These are phyloP conservation scores for Metopolophium dirhodum DNA, from an alignment of 1,140 invertebrate genomes.

Conservation along the genomic window DNA sequence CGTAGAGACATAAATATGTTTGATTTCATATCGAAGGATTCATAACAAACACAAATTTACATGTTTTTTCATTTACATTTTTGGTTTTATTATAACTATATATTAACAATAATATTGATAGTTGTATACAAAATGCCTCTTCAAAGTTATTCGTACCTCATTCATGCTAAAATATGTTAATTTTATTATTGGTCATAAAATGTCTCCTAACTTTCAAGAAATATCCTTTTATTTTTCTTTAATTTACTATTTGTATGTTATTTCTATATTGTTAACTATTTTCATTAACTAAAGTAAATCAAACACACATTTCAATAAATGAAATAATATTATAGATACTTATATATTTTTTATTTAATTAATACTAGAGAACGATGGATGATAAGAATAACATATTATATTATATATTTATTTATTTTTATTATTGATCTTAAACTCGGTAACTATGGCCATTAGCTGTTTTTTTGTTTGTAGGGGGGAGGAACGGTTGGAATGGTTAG, in stretches of 20 bases:
- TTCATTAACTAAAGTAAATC: background rate
- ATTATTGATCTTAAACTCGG: too few species aligned
- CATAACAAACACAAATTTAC: background rate
- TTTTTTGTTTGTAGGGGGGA: too few species aligned
- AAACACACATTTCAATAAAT: background rate
- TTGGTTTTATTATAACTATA: background rate
- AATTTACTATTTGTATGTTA: background rate
- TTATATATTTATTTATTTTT: too few species aligned
- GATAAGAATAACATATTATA: background rate
- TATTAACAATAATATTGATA: background rate
- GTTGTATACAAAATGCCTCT: background rate
- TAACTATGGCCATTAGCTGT: too few species aligned
- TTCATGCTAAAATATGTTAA: background rate
- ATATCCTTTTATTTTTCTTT: background rate
- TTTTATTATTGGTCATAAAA: background rate
- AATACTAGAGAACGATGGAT: background rate
- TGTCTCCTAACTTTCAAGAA: too few species aligned
- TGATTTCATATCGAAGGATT: background rate
- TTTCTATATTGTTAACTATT: too few species aligned
- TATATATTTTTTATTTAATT: background rate
- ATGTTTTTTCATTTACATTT: background rate
- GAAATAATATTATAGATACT: background rate
- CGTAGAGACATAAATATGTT: too few species aligned
- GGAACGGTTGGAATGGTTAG: too few species aligned
- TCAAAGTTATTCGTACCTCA: background rate